Percentiles rank a stretch among this genome's conserved stretches.
phyloP scores from a whole-genome alignment of 2,888 invertebrate species.

The Brachyptera putata region DNA sequence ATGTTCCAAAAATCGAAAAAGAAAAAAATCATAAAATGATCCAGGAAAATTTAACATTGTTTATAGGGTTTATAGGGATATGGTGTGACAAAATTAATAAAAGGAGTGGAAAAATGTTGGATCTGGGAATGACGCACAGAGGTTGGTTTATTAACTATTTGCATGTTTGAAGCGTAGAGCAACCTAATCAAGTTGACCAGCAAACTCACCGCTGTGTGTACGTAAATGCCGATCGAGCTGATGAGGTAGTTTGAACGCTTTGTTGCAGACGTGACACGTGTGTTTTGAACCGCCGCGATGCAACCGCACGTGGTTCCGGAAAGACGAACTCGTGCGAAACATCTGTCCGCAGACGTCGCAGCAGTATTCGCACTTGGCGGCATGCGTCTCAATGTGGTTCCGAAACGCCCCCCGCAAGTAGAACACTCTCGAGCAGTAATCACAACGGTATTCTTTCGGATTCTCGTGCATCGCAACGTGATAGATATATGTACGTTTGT shows the following conservation, averaged over 20 bases:
- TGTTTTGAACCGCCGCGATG: conserved; percentile 21
- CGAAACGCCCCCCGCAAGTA: not conserved
- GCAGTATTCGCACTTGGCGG: conserved; percentile 28
- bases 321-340: conserved; percentile 29
- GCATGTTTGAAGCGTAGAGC: too few relatives aligned
- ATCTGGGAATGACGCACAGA: too few relatives aligned
- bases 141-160: not conserved
- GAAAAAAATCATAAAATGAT: not conserved
- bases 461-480: conserved; percentile 6
- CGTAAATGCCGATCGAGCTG: conserved; percentile 30
- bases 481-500: not conserved
- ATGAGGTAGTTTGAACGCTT: conserved; percentile 28
- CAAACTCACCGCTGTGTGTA: conserved; percentile 32
- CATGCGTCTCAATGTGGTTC: conserved; percentile 29
- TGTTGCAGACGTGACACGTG: conserved; percentile 27
- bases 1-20: not conserved
- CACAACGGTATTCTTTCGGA: not conserved
- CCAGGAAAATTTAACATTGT: not conserved
- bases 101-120: too few relatives aligned
- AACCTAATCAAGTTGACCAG: too few relatives aligned
- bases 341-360: conserved; percentile 32
- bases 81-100: too few relatives aligned
- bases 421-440: not conserved
- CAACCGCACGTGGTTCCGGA: conserved; percentile 29
- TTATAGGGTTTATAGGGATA: not conserved